A percentile compares a stretch with the other conserved stretches of the same genome.
Conservation (phyloP, 2,888 invertebrate genomes). For the Apodemia zela region DNA sequence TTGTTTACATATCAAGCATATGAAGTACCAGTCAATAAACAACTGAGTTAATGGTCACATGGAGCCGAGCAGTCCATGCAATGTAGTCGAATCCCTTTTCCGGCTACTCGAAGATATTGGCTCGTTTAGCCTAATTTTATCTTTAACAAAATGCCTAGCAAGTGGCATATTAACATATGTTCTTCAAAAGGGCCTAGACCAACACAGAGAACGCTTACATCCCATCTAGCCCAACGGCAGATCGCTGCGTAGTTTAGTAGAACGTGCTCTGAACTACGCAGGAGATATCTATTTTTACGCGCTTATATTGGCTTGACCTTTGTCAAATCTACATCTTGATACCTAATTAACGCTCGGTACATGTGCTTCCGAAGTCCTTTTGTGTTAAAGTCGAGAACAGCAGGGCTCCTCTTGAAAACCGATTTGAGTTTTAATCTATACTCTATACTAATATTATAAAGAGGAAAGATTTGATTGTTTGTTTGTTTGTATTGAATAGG, state of each 20-base stretch:
- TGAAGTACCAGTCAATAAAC: too few relatives aligned
- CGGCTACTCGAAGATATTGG: too few relatives aligned
- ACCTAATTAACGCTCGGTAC: background rate
- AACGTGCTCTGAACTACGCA: constrained; percentile 1
- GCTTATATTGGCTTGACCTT: constrained; percentile 1
- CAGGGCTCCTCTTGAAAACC: too few relatives aligned
- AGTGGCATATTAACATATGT: background rate
- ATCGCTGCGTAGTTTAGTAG: background rate
- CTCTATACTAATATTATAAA: too few relatives aligned
- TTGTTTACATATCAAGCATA: too few relatives aligned
- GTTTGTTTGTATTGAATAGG: too few relatives aligned
- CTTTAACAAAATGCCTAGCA: background rate
- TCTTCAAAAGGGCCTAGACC: background rate
- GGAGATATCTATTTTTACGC: background rate
- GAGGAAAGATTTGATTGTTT: too few relatives aligned
- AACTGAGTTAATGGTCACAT: too few relatives aligned
- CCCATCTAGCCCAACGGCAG: background rate
- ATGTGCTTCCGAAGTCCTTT: background rate
- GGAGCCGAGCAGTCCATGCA: too few relatives aligned
- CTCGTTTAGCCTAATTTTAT: background rate
- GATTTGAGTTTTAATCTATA: too few relatives aligned
- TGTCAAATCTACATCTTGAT: background rate
- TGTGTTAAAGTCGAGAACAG: background rate
- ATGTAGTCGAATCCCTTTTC: too few relatives aligned
- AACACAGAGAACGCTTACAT: background rate